Conservation (phyloP, 2,113 vertebrate species). For the Lophius piscatorius region DNA sequence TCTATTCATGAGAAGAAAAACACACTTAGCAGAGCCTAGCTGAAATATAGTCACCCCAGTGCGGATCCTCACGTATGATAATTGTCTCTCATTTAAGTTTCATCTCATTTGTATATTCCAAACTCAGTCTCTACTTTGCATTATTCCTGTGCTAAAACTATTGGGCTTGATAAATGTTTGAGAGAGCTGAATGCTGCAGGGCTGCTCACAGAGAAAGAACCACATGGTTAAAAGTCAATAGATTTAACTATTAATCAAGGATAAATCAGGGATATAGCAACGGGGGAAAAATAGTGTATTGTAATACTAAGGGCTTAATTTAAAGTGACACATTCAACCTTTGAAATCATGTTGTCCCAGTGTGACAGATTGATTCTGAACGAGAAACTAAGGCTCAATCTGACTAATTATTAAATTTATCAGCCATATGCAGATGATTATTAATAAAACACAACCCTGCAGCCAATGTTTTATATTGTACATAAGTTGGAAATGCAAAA, state of each 20-base stretch:
- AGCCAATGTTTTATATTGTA: slow-evolving; percentile 15
- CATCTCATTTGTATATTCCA: slow-evolving; percentile 37
- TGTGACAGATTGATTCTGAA: background rate
- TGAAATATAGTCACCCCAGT: slow-evolving; percentile 38
- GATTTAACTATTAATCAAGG: background rate
- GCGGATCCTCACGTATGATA: slow-evolving; percentile 30
- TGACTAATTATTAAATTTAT: slow-evolving; percentile 25
- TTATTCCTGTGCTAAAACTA: background rate
- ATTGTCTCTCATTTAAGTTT: slow-evolving; percentile 61
- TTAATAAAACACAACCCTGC: slow-evolving; percentile 18
- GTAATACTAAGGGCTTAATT: too few species aligned
- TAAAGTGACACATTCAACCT: too few species aligned
- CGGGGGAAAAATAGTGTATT: too few species aligned
- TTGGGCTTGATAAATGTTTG: slow-evolving; percentile 48
- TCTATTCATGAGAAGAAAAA: slow-evolving; percentile 65
- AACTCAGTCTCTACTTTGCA: slow-evolving; percentile 18
- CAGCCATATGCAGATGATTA: slow-evolving; percentile 1
- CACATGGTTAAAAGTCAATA: slow-evolving; percentile 18
- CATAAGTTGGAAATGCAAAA: slow-evolving; percentile 19
- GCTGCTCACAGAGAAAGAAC: background rate
- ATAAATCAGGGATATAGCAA: slow-evolving; percentile 19
- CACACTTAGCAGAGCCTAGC: slow-evolving; percentile 47
- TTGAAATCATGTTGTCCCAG: too few species aligned
- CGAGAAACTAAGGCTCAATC: background rate
- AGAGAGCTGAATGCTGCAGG: background rate